phyloP scores from a whole-genome alignment of 2,888 invertebrate genomes.

The Priapulus caudatus region DNA sequence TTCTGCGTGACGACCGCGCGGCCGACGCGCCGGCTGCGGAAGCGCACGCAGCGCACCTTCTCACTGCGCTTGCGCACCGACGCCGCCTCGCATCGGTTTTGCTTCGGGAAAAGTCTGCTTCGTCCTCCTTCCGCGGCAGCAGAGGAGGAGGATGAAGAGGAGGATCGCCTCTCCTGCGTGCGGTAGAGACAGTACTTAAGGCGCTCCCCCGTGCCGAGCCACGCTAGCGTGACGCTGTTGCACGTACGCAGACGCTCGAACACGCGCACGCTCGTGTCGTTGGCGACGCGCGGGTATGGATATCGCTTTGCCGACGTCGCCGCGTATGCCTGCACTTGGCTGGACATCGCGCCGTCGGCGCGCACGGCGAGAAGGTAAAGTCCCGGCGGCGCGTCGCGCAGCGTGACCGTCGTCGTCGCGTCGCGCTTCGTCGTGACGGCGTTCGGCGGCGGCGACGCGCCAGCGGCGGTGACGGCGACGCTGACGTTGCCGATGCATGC shows the following conservation, averaged over 20 bases:
- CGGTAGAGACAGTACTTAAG: constrained; percentile 35
- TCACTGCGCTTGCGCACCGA: constrained; percentile 7
- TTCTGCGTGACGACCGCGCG: constrained; percentile 28
- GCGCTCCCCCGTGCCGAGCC: constrained; percentile 30
- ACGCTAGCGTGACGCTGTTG: constrained; percentile 34
- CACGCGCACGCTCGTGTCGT: constrained; percentile 29
- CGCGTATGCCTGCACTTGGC: constrained; percentile 13
- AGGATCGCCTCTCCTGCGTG: constrained; percentile 22
- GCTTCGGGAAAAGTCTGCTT: constrained; percentile 1
- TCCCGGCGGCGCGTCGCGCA: constrained; percentile 10
- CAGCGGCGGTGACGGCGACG: constrained; percentile 7
- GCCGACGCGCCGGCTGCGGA: constrained; percentile 16
- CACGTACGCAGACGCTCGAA: constrained; percentile 30
- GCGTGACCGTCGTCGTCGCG: constrained; percentile 1
- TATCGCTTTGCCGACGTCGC: constrained; percentile 16
- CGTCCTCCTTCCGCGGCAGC: too few species aligned
- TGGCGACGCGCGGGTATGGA: constrained; percentile 30
- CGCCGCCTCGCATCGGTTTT: background rate
- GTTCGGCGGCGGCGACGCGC: too few species aligned
- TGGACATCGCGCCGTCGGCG: constrained; percentile 10
- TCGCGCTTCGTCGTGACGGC: constrained; percentile 72
- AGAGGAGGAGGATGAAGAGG: too few species aligned
- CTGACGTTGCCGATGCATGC: constrained; percentile 13
- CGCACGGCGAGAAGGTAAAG: constrained; percentile 6
- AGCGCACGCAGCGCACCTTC: constrained; percentile 21